phyloP scores from a whole-genome alignment of 2,888 invertebrate genomes.

The Tipula vernalis region DNA sequence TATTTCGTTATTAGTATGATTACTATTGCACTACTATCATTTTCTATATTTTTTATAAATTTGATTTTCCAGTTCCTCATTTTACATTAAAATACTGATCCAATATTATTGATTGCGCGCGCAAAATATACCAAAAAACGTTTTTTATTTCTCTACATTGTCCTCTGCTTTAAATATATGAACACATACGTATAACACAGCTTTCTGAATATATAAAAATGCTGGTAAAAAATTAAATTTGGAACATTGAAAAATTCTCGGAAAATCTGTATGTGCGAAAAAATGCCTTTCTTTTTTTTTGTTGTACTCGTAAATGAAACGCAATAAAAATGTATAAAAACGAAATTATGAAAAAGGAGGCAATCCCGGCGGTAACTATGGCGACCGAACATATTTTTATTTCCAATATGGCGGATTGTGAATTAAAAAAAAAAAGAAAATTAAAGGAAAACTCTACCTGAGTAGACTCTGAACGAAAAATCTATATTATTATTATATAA shows the following conservation, averaged over 20 bases:
- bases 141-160: background rate
- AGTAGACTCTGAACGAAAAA: background rate
- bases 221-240: background rate
- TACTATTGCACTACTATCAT: background rate
- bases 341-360: background rate
- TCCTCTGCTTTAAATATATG: background rate
- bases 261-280: background rate
- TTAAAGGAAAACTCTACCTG: background rate
- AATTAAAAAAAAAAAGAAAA: background rate
- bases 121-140: background rate
- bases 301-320: background rate
- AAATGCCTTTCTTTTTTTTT: background rate
- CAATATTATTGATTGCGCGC: background rate
- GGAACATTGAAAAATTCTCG: background rate
- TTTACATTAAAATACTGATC: background rate
- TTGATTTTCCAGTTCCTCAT: background rate
- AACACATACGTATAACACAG: background rate
- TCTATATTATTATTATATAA: background rate
- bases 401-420: background rate
- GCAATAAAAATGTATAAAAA: background rate
- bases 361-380: background rate
- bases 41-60: background rate
- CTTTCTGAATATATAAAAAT: background rate
- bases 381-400: background rate
- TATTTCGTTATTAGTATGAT: background rate